Conservation (phyloP, 2,113 vertebrate species). For the Loxodonta africana region DNA sequence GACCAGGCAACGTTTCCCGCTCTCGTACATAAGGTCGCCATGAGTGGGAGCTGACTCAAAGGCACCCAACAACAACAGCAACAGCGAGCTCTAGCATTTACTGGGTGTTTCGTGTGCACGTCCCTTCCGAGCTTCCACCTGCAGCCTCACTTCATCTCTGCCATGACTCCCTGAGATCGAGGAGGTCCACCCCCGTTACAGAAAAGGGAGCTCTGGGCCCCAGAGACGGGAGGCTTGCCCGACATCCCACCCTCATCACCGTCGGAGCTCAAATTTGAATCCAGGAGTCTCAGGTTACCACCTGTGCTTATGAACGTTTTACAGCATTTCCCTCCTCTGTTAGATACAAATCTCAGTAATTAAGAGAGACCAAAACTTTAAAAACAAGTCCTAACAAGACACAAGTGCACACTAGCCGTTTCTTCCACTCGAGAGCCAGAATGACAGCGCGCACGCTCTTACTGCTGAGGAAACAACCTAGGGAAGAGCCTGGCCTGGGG, state of each 20-base stretch:
- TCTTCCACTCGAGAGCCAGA: no score
- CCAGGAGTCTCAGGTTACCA: no score
- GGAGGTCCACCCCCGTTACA: no score
- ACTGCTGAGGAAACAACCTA: not conserved
- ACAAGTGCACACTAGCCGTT: no score
- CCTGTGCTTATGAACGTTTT: not conserved
- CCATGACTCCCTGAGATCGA: rapidly evolving
- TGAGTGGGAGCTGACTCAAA: no score
- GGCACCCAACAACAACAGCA: no score
- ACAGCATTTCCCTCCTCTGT: not conserved
- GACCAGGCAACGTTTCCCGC: no score
- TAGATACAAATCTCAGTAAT: not conserved
- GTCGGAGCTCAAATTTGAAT: not conserved
- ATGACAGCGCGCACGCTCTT: rapidly evolving
- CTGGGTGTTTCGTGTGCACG: no score
- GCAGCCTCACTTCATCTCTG: rapidly evolving
- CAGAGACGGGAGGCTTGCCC: not conserved
- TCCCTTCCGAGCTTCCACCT: rapidly evolving
- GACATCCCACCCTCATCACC: not conserved
- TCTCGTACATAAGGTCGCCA: no score
- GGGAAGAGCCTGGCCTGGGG: rapidly evolving
- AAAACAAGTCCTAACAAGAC: not conserved
- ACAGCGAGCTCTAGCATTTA: not conserved
- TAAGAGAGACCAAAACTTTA: not conserved
- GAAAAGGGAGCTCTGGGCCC: not conserved